Percentiles rank a stretch among this genome's conserved stretches.
Evolutionary conservation across 2,797 vertebrate genomes (phyloP).

Genomic region (Enoplosus armatus): DNA sequence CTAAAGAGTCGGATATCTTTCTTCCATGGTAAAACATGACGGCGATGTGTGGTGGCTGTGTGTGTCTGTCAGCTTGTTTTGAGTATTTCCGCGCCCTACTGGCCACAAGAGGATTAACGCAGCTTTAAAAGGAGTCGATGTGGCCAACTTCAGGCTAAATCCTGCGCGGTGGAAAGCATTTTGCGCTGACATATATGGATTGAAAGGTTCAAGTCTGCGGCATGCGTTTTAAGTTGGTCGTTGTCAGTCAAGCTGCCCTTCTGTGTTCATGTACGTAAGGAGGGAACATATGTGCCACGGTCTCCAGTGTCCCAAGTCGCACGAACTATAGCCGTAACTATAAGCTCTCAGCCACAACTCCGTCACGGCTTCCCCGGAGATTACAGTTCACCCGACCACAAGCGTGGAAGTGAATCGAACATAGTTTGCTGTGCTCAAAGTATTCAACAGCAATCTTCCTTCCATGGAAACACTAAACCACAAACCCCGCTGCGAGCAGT

Average conservation of each 20-base stretch:
- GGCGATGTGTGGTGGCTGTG: not conserved
- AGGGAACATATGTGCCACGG: not conserved
- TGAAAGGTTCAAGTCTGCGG: not conserved
- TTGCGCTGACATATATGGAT: not conserved
- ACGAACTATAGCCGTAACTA: too few species aligned
- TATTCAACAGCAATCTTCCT: not conserved
- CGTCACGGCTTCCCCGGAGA: not conserved
- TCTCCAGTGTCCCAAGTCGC: not conserved
- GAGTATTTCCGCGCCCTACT: not conserved
- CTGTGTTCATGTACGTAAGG: not conserved
- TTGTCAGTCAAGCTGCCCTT: not conserved
- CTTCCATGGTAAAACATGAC: too few species aligned
- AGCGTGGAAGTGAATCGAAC: slow-evolving; percentile 5
- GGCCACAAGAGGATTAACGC: not conserved
- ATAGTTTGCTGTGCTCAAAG: too few species aligned
- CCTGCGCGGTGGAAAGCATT: not conserved
- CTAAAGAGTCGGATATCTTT: not conserved
- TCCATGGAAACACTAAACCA: slow-evolving; percentile 7
- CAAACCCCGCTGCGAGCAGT: slow-evolving; percentile 3
- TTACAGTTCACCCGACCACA: too few species aligned
- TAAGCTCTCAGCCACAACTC: too few species aligned
- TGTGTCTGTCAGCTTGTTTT: not conserved
- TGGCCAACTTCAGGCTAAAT: not conserved
- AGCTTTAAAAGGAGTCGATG: not conserved
- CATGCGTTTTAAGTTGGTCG: not conserved